These are phyloP conservation scores for Cetonia aurata DNA, from an alignment of 2,888 invertebrate genomes.

Conservation along the genomic window DNA sequence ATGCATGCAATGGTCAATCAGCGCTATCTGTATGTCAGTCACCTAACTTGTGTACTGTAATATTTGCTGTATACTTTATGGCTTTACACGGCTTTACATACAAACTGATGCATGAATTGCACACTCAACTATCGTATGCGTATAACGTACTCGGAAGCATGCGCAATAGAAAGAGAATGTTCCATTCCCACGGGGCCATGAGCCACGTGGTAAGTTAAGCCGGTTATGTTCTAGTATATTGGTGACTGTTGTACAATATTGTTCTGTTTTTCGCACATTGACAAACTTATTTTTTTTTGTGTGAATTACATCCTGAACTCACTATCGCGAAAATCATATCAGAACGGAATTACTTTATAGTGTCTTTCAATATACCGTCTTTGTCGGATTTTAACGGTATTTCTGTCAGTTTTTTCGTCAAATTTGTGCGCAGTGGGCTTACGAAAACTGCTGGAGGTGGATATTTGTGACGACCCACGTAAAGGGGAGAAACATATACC, in stretches of 20 bases:
- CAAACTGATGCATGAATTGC: constrained; percentile 29
- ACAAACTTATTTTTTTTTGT: background rate
- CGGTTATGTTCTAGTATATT: constrained; percentile 43
- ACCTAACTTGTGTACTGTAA: constrained; percentile 16
- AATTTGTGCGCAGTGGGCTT: constrained; percentile 15
- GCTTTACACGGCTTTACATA: constrained; percentile 20
- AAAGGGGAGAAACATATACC: background rate
- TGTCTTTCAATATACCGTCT: background rate
- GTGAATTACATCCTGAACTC: background rate
- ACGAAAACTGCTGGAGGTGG: constrained; percentile 6
- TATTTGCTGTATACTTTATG: constrained; percentile 17
- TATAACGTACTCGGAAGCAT: constrained; percentile 47
- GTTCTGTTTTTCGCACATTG: constrained; percentile 32
- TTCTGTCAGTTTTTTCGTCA: background rate
- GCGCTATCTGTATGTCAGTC: background rate
- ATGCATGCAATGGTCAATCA: no score
- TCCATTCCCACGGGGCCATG: constrained; percentile 44
- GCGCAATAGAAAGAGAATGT: constrained; percentile 48
- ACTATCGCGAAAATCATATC: background rate
- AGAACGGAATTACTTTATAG: background rate
- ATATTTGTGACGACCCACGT: background rate
- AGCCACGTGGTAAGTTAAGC: constrained; percentile 47
- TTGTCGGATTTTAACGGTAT: constrained; percentile 11
- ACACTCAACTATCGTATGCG: constrained; percentile 2
- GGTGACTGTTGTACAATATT: constrained; percentile 42